Percentiles rank a stretch among this genome's conserved stretches.
These are phyloP conservation scores for Sorex araneus DNA, from an alignment of 2,113 vertebrate genomes.

Conservation along the genomic window DNA sequence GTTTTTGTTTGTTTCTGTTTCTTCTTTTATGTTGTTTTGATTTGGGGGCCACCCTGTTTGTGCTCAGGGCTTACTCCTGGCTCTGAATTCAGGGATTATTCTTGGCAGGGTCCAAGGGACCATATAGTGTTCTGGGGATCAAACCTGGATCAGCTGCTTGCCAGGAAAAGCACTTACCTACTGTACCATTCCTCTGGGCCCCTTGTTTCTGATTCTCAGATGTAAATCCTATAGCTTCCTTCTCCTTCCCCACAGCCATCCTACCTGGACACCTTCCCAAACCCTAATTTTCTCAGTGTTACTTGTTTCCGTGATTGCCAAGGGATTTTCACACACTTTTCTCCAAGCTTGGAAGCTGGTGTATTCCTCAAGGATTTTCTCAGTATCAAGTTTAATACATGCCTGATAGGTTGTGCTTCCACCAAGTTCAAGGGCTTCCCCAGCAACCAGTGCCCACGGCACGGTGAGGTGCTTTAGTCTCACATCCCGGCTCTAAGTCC, in stretches of 20 bases:
- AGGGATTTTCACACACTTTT: background rate
- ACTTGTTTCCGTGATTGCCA: too few relatives aligned
- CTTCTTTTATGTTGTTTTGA: too few relatives aligned
- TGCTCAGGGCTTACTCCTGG: too few relatives aligned
- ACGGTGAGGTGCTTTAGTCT: background rate
- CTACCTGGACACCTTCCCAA: background rate
- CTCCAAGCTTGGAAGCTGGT: background rate
- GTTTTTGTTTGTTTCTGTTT: background rate
- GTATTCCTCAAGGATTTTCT: constrained; percentile 36
- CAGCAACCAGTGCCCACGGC: background rate
- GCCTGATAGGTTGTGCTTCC: background rate
- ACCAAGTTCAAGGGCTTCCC: constrained; percentile 7
- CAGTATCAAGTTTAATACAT: background rate
- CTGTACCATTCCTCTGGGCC: too few relatives aligned
- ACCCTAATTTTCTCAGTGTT: too few relatives aligned
- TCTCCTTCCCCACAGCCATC: background rate
- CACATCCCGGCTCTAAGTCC: constrained; percentile 8
- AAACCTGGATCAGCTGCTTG: too few relatives aligned
- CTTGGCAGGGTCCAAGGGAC: too few relatives aligned
- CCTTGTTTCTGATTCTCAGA: constrained; percentile 30
- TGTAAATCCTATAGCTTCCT: background rate
- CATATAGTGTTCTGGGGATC: too few relatives aligned
- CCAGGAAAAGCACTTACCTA: too few relatives aligned
- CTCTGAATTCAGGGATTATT: too few relatives aligned
- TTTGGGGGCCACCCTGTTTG: too few relatives aligned